These are phyloP conservation scores for Odontocolon sp. DNA, from an alignment of 2,888 invertebrate species.

Conservation along the genomic window DNA sequence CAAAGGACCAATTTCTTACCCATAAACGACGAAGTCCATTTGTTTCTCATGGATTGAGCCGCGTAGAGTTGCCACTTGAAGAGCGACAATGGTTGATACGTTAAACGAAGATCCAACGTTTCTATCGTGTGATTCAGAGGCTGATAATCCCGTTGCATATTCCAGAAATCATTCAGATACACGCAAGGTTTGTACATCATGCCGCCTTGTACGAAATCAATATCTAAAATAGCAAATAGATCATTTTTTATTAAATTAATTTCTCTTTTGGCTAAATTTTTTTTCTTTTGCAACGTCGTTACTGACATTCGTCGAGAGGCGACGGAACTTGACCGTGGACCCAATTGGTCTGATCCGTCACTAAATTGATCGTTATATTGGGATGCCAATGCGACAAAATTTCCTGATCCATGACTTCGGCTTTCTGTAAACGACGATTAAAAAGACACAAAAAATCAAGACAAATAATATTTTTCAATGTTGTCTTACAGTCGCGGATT, in stretches of 20 bases:
- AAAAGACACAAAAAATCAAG: neutral
- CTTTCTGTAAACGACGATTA: conserved; percentile 83
- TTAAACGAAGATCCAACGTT: conserved; percentile 86
- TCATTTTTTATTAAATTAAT: neutral
- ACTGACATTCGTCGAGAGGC: conserved; percentile 92
- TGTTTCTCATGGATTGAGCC: conserved; percentile 96
- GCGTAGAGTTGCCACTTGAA: conserved; percentile 99
- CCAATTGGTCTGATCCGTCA: conserved; percentile 98
- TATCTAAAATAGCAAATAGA: too few relatives aligned
- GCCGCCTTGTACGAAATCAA: conserved; percentile 93
- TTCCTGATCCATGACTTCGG: conserved; percentile 90
- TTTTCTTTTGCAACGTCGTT: neutral
- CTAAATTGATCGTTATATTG: conserved; percentile 96
- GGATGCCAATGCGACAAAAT: conserved; percentile 99
- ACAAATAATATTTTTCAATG: neutral
- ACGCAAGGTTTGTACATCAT: conserved; percentile 96
- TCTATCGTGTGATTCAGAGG: conserved; percentile 94
- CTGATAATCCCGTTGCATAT: conserved; percentile 96
- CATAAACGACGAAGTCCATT: conserved; percentile 84
- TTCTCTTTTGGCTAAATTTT: neutral
- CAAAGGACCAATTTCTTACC: conserved; percentile 64
- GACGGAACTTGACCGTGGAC: conserved; percentile 93
- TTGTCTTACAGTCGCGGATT: too few relatives aligned
- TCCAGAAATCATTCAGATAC: conserved; percentile 99
- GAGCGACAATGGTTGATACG: conserved; percentile 94